Conservation (phyloP, 2,797 vertebrate species). For the Mormyrops boulengeri region DNA sequence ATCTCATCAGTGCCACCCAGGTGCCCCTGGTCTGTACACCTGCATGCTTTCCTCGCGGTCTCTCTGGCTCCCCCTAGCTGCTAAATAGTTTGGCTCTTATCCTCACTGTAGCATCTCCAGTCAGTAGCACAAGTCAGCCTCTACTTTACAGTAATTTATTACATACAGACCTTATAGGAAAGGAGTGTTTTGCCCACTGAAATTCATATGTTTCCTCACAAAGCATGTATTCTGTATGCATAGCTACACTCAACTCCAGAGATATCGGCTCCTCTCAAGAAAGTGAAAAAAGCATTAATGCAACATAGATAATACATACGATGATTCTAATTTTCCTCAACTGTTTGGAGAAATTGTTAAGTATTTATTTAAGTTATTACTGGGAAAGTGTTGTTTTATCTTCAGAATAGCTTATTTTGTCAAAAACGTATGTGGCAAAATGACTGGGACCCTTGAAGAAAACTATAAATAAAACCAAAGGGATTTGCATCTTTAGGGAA, state of each 20-base stretch:
- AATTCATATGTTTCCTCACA: not conserved
- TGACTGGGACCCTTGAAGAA: not conserved
- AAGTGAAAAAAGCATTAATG: not conserved
- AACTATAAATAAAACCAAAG: too few species aligned
- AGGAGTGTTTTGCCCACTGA: not conserved
- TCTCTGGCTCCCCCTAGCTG: not conserved
- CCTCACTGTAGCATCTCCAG: not conserved
- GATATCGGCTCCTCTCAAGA: not conserved
- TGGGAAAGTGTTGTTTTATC: not conserved
- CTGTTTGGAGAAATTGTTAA: not conserved
- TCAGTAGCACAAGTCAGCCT: not conserved
- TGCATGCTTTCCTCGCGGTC: not conserved
- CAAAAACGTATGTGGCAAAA: not conserved
- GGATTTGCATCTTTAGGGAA: not conserved
- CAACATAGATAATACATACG: too few species aligned
- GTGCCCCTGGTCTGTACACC: not conserved
- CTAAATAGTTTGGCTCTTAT: not conserved
- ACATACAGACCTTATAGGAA: not conserved
- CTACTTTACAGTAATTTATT: not conserved
- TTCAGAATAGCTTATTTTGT: not conserved
- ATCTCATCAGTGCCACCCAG: not conserved
- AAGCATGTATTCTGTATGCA: not conserved
- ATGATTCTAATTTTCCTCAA: too few species aligned
- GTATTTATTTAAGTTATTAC: not conserved
- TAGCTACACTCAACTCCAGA: not conserved